A percentile compares a stretch with the other conserved stretches of the same genome.
These are phyloP conservation scores for Tupaia tana DNA, from an alignment of 2,113 vertebrate species.

Conservation along the genomic window DNA sequence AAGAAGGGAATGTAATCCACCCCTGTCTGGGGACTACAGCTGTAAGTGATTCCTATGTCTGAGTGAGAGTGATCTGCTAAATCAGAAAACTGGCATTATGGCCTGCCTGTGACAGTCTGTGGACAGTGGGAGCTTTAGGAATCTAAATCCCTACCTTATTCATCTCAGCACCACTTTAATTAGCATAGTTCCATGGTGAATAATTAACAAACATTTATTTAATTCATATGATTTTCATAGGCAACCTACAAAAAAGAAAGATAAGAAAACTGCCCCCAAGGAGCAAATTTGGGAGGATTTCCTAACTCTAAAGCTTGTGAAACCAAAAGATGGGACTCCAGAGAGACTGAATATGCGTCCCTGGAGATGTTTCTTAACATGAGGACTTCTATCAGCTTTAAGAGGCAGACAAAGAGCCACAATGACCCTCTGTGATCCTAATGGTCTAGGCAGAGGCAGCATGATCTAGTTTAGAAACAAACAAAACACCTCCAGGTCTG, in stretches of 20 bases:
- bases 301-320: neutral
- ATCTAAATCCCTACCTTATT: neutral
- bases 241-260: conserved; percentile 11
- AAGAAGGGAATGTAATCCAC: neutral
- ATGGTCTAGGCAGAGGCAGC: neutral
- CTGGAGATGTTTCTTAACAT: neutral
- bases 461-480: neutral
- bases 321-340: neutral
- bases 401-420: neutral
- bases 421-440: too few species aligned
- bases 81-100: neutral
- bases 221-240: neutral
- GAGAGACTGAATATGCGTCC: neutral
- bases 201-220: neutral
- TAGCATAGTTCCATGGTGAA: neutral
- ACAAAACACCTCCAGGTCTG: neutral
- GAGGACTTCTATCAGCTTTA: neutral
- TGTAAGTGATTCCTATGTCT: neutral
- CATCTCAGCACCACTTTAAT: neutral
- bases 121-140: neutral
- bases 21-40: neutral
- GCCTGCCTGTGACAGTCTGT: neutral
- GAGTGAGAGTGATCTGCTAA: neutral
- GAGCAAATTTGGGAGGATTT: neutral
- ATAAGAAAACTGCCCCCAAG: neutral